Conservation (phyloP, 2,113 vertebrate genomes). For the Podiceps cristatus region DNA sequence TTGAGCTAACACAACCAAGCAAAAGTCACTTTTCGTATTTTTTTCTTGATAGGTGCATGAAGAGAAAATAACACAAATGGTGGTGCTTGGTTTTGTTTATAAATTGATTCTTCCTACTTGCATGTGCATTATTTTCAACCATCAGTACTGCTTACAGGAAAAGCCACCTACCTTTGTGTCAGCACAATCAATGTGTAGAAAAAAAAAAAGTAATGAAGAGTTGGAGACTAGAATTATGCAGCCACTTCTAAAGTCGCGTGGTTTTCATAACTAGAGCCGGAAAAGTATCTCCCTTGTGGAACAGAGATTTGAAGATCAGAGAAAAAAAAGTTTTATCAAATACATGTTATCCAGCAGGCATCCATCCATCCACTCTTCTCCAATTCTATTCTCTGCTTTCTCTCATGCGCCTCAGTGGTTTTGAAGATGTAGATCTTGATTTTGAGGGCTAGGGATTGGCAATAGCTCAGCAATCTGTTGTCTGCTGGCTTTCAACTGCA, state of each 20-base stretch:
- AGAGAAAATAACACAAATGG: neutral
- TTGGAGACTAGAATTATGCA: neutral
- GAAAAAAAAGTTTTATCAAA: neutral
- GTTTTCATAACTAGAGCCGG: neutral
- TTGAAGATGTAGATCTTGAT: neutral
- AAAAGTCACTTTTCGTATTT: neutral
- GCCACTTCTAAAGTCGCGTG: neutral
- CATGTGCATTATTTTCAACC: neutral
- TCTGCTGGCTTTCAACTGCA: neutral
- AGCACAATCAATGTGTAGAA: neutral
- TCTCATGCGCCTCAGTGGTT: neutral
- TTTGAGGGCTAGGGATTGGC: neutral
- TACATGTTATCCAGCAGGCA: neutral
- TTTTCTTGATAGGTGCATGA: neutral
- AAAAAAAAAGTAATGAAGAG: neutral
- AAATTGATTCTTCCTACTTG: neutral
- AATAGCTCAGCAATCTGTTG: neutral
- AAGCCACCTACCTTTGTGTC: neutral
- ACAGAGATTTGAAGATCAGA: neutral
- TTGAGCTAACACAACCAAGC: neutral
- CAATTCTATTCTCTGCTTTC: neutral
- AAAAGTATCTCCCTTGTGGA: neutral
- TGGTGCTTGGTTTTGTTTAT: neutral
- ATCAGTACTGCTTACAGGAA: neutral
- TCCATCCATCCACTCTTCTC: neutral